Evolutionary conservation across 2,797 vertebrate species (phyloP).

Genomic region (Numenius phaeopus): DNA sequence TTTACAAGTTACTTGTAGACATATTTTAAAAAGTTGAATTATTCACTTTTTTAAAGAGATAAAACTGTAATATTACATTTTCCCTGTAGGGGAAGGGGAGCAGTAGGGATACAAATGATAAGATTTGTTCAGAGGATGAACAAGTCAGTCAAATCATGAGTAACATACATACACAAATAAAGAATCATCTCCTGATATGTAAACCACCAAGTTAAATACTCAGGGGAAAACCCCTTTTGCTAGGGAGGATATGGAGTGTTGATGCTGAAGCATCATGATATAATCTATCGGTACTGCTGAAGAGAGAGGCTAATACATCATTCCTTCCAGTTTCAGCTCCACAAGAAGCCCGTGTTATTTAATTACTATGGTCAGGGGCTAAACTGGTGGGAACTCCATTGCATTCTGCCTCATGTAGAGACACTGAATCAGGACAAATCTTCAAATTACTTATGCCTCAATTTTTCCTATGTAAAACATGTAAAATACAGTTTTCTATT

Average conservation of each 20-base stretch:
- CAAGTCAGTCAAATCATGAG: background rate
- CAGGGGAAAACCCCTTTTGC: background rate
- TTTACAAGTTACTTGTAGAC: background rate
- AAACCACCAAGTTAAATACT: background rate
- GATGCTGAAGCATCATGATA: background rate
- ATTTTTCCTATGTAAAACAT: background rate
- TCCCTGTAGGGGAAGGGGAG: background rate
- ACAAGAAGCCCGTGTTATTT: background rate
- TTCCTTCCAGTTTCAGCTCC: background rate
- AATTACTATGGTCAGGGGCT: background rate
- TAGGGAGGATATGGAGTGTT: background rate
- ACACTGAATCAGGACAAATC: background rate
- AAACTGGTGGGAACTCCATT: background rate
- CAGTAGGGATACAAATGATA: background rate
- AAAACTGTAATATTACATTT: background rate
- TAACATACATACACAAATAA: background rate
- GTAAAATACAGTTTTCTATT: background rate
- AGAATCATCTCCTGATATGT: background rate
- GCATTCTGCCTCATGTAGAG: background rate
- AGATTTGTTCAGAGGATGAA: background rate
- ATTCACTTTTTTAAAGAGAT: background rate
- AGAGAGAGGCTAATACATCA: background rate
- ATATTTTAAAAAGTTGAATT: rapidly evolving
- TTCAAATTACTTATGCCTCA: background rate
- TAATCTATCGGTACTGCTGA: background rate